Conservation (phyloP, 2,113 vertebrate genomes). For the Benitochromis conjunctus region DNA sequence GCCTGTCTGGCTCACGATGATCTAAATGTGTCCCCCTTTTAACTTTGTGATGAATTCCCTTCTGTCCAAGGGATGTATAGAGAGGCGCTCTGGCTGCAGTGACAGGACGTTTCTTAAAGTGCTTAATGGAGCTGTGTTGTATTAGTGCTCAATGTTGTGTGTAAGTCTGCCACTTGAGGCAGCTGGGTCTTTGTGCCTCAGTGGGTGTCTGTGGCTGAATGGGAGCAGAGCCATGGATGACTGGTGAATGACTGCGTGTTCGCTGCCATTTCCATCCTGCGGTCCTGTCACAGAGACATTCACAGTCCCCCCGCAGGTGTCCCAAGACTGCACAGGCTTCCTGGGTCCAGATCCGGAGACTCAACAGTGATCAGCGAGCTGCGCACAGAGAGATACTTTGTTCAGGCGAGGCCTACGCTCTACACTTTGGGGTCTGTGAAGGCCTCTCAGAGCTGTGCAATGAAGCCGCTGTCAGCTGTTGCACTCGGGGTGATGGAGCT, state of each 20-base stretch:
- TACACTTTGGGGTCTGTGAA: slow-evolving; percentile 14
- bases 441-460: slow-evolving; percentile 26
- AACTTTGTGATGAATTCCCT: slow-evolving; percentile 51
- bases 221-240: slow-evolving; percentile 48
- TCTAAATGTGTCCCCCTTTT: slow-evolving; percentile 17
- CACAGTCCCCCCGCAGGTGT: slow-evolving; percentile 65
- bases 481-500: slow-evolving; percentile 16
- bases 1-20: neutral
- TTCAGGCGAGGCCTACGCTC: slow-evolving; percentile 22
- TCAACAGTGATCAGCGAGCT: slow-evolving; percentile 29
- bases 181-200: slow-evolving; percentile 65
- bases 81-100: slow-evolving; percentile 28
- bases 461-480: slow-evolving; percentile 35
- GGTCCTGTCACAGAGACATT: slow-evolving; percentile 56
- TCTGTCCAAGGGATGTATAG: slow-evolving; percentile 26
- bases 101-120: slow-evolving; percentile 36
- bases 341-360: slow-evolving; percentile 48
- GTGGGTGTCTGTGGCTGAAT: slow-evolving; percentile 58
- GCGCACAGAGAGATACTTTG: slow-evolving; percentile 45
- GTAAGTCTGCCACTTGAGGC: slow-evolving; percentile 48
- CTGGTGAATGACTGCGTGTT: slow-evolving; percentile 65
- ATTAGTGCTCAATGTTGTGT: slow-evolving; percentile 50
- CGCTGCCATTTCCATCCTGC: slow-evolving; percentile 18
- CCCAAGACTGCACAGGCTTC: slow-evolving; percentile 18
- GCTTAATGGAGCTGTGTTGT: slow-evolving; percentile 55